These are phyloP conservation scores for Aphelocoma coerulescens DNA, from an alignment of 2,113 vertebrate species.

Conservation along the genomic window DNA sequence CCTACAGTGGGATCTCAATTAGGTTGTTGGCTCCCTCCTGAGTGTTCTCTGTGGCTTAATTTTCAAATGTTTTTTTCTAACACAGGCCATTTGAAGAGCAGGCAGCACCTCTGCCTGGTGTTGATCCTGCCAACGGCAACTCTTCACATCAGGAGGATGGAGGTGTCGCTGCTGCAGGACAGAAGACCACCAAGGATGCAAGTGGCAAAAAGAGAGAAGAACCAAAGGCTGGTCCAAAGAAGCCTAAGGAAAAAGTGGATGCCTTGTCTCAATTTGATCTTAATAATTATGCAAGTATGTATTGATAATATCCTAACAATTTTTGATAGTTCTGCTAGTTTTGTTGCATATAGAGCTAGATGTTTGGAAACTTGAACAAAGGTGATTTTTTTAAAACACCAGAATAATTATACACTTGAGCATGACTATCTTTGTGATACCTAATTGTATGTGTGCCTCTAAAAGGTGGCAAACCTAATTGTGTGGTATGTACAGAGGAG, in stretches of 20 bases:
- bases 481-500: background rate
- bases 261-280: slow-evolving; percentile 98
- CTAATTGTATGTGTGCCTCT: background rate
- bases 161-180: slow-evolving; percentile 59
- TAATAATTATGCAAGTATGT: slow-evolving; percentile 98
- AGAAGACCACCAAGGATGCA: slow-evolving; percentile 81
- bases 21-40: background rate
- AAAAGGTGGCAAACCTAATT: background rate
- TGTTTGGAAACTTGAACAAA: background rate
- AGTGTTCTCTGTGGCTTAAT: background rate
- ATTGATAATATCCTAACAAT: background rate
- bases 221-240: slow-evolving; percentile 87
- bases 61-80: background rate
- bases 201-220: slow-evolving; percentile 89
- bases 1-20: background rate
- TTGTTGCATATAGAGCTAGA: background rate
- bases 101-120: slow-evolving; percentile 29
- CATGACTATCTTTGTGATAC: background rate
- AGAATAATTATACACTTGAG: background rate
- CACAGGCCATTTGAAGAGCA: slow-evolving; percentile 78
- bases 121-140: slow-evolving; percentile 60
- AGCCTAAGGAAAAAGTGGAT: slow-evolving; percentile 93
- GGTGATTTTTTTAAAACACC: background rate
- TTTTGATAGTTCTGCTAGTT: background rate
- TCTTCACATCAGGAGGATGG: slow-evolving; percentile 76